These are phyloP conservation scores for Zosterops borbonicus DNA, from an alignment of 2,113 vertebrate species.

Conservation along the genomic window DNA sequence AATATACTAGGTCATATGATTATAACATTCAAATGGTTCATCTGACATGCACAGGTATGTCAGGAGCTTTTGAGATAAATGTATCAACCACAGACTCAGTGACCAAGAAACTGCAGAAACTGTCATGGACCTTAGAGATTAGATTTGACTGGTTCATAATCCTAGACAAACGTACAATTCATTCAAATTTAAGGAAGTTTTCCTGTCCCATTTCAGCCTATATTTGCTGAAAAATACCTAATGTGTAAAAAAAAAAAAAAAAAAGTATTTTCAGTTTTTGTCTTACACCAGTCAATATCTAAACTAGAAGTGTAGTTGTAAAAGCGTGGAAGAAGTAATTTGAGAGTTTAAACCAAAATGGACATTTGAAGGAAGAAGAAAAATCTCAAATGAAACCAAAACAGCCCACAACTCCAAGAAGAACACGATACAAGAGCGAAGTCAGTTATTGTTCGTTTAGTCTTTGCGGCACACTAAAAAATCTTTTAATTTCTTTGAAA, in stretches of 20 bases:
- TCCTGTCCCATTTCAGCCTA: background rate
- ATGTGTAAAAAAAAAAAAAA: background rate
- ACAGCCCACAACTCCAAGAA: background rate
- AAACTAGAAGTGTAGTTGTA: background rate
- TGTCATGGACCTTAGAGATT: background rate
- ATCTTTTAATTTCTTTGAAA: background rate
- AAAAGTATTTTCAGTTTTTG: background rate
- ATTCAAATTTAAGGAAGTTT: background rate
- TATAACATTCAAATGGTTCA: background rate
- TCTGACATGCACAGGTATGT: background rate
- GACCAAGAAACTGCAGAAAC: background rate
- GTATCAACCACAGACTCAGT: background rate
- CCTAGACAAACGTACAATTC: background rate
- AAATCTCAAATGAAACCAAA: background rate
- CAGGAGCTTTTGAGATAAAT: background rate
- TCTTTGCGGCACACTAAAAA: background rate
- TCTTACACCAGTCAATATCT: background rate
- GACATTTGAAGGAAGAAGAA: background rate
- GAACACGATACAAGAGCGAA: background rate
- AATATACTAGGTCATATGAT: background rate
- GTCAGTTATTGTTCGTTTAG: background rate
- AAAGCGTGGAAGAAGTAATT: background rate
- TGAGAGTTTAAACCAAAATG: background rate
- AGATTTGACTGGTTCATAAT: background rate
- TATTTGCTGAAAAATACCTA: background rate